These are phyloP conservation scores for Rhinichthys klamathensis DNA, from an alignment of 2,113 vertebrate genomes.

Conservation along the genomic window DNA sequence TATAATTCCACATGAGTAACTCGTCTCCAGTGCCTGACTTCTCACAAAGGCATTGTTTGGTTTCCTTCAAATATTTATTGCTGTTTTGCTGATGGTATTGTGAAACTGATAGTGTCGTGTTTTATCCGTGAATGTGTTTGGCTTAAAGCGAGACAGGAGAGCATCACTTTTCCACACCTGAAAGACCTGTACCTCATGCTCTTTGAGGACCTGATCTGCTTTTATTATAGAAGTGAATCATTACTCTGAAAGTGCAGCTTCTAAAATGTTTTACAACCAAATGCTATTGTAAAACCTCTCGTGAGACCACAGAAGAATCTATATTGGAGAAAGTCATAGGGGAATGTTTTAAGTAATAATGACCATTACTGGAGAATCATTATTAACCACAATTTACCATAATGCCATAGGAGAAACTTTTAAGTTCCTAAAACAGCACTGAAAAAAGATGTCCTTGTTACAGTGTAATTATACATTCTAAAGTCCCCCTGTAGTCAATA, in stretches of 20 bases:
- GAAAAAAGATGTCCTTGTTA: not conserved
- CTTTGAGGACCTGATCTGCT: not conserved
- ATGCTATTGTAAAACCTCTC: not conserved
- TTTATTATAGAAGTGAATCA: not conserved
- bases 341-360: not conserved
- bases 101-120: not conserved
- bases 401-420: not conserved
- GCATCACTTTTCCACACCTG: slow-evolving; percentile 6
- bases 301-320: not conserved
- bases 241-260: not conserved
- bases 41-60: not conserved
- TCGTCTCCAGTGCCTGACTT: not conserved
- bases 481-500: too few species aligned
- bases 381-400: not conserved
- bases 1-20: not conserved
- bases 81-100: not conserved
- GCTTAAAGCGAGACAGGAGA: not conserved
- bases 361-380: not conserved
- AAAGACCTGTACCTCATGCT: slow-evolving; percentile 1
- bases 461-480: too few species aligned
- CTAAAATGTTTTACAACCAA: not conserved
- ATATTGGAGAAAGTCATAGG: not conserved
- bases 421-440: not conserved
- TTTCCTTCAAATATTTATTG: not conserved
- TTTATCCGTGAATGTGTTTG: not conserved